phyloP scores from a whole-genome alignment of 2,113 vertebrate genomes.

The Leptodactylus fuscus region DNA sequence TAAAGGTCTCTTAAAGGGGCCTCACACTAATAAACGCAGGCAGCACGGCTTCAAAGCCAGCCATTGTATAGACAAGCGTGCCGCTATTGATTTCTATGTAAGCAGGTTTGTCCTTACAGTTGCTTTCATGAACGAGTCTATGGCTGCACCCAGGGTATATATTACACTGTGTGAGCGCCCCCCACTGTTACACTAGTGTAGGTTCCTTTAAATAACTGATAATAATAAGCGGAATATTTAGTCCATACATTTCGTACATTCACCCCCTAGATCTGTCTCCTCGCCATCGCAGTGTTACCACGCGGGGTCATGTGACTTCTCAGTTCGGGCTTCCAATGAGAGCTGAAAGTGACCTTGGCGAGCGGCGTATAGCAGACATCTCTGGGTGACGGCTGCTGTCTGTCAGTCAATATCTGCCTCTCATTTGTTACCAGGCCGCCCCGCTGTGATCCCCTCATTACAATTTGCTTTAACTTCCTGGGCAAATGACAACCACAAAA shows the following conservation, averaged over 20 bases:
- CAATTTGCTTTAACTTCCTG: conserved; percentile 77
- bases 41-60: too few species aligned
- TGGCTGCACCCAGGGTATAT: neutral
- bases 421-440: conserved; percentile 71
- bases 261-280: too few species aligned
- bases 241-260: too few species aligned
- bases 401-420: conserved; percentile 73
- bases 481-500: conserved; percentile 78
- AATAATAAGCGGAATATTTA: too few species aligned
- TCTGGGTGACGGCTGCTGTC: conserved; percentile 70
- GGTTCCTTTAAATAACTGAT: too few species aligned
- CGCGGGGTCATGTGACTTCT: conserved; percentile 52
- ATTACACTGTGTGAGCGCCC: too few species aligned
- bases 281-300: too few species aligned
- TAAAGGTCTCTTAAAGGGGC: neutral
- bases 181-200: too few species aligned
- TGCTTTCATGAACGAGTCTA: neutral
- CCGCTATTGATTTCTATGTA: too few species aligned
- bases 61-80: too few species aligned
- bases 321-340: conserved; percentile 61
- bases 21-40: too few species aligned
- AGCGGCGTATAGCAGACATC: conserved; percentile 71
- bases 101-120: too few species aligned
- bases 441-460: conserved; percentile 74
- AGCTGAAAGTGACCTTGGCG: conserved; percentile 71